Evolutionary conservation across 2,797 vertebrate species (phyloP).

Genomic region (Tiaroga cobitis): DNA sequence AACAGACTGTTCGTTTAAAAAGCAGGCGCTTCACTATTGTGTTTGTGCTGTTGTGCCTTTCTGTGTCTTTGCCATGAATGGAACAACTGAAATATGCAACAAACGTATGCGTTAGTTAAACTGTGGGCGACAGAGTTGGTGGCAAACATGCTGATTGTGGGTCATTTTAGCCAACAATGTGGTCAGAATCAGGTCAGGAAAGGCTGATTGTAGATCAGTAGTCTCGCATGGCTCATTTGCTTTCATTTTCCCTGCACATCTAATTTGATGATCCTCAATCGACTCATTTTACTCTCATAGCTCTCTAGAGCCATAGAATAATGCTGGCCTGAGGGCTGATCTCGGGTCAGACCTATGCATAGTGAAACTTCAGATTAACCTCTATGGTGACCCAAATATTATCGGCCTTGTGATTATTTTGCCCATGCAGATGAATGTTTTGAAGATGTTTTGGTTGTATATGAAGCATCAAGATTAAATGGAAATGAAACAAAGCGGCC

Average conservation of each 20-base stretch:
- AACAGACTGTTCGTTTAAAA: slow-evolving; percentile 35
- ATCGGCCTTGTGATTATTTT: slow-evolving; percentile 25
- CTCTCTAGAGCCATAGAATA: not conserved
- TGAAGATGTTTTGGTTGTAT: slow-evolving; percentile 34
- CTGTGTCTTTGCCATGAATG: slow-evolving; percentile 60
- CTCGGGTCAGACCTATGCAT: slow-evolving; percentile 11
- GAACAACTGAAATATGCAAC: slow-evolving; percentile 70
- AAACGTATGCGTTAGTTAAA: not conserved
- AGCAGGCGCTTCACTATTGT: slow-evolving; percentile 29
- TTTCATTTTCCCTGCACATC: not conserved
- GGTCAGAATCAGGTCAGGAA: not conserved
- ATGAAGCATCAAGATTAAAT: slow-evolving; percentile 33
- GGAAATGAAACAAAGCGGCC: not conserved
- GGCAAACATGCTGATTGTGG: not conserved
- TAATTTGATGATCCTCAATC: not conserved
- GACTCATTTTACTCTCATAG: not conserved
- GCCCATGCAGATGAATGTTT: slow-evolving; percentile 14
- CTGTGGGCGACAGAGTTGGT: slow-evolving; percentile 13
- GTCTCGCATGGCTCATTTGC: slow-evolving; percentile 6
- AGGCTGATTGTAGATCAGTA: slow-evolving; percentile 12
- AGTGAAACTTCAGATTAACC: not conserved
- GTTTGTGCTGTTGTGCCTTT: slow-evolving; percentile 71
- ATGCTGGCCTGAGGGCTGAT: slow-evolving; percentile 5
- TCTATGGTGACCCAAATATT: slow-evolving; percentile 20
- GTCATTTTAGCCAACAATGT: not conserved